A percentile compares a stretch with the other conserved stretches of the same genome.
phyloP scores from a whole-genome alignment of 2,113 vertebrate species.

The Trematocara variabile region DNA sequence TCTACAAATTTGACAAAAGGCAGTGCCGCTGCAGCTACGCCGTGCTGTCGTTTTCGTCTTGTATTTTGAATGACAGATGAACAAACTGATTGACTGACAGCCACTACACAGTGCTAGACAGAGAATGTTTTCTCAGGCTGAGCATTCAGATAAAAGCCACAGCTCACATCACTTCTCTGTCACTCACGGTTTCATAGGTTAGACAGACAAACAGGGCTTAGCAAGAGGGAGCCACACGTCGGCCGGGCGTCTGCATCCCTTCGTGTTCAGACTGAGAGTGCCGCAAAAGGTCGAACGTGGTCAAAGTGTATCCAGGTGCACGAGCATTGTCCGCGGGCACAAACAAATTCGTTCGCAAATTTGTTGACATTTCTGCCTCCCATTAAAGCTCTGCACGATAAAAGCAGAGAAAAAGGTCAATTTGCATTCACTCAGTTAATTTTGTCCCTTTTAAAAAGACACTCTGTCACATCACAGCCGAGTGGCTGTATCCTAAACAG shows the following conservation, averaged over 20 bases:
- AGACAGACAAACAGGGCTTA: conserved; percentile 21
- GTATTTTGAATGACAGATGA: conserved; percentile 47
- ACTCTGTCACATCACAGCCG: conserved; percentile 33
- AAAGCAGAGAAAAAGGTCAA: conserved; percentile 35
- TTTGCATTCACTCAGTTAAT: conserved; percentile 53
- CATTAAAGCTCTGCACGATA: background rate
- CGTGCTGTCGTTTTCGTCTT: conserved; percentile 1
- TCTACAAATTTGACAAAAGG: conserved; percentile 47
- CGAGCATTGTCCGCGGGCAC: background rate
- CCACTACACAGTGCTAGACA: conserved; percentile 27
- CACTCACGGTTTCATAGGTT: conserved; percentile 33
- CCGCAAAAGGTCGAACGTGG: background rate
- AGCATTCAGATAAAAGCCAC: conserved; percentile 62
- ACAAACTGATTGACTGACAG: conserved; percentile 57
- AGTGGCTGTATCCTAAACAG: conserved; percentile 48
- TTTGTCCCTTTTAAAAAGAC: conserved; percentile 42
- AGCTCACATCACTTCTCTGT: conserved; percentile 51
- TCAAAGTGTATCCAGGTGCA: conserved; percentile 5
- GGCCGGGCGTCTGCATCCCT: background rate
- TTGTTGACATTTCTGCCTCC: conserved; percentile 27
- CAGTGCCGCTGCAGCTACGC: background rate
- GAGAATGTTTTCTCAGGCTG: conserved; percentile 30
- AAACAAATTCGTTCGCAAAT: background rate
- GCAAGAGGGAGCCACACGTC: background rate
- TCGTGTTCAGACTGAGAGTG: background rate